Evolutionary conservation across 1,140 invertebrate genomes (phyloP), one percentile per base, ranked within the genome.

Genomic region (Chrysomallon squamiferum): DNA sequence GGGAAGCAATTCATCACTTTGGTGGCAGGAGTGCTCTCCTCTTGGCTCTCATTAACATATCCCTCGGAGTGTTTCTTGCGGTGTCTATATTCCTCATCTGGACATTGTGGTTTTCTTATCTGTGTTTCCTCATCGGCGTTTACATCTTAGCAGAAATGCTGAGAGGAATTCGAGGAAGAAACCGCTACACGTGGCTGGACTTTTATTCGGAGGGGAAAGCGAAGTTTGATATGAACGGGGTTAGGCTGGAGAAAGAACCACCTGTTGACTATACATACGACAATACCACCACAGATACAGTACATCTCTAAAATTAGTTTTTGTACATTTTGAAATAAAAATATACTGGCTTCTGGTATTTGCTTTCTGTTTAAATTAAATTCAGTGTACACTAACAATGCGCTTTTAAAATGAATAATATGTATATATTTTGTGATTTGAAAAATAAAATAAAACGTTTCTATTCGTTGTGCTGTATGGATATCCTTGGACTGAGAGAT

Each of bases 151-250:
- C 47, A 38, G 72, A 74, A 35, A 7, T 61, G 27, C 7, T 33
- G 6, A 22, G 47, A 25, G 45, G 30, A n/a, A 35, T 69, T 45
- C 30, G 58, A 73, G 71, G 62, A 69, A 43, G 35, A 29, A 35
- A 67, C 60, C n/a, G 59, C 71, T 3, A 86, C 88, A 52, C 92
- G 90, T 65, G 86, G 89, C 9, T 90, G 93, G 0, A 90, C 91
- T 77, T 92, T 91, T 3, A 82, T 95, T 9, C 90, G 91, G 0
- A 72, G 93, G 6, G 86, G 4, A 54, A 54, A 27, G 25, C 50
- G 1, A 54, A 54, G 50, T 20, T 20, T 22, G 6, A 38, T 5
- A 15, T 38, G 35, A 54, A 27, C 50, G 22, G 22, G 5, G 50
- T 27, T 1, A 30, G 29, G 3, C 15, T 13, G 3, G 22, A 25